Evolutionary conservation across 2,113 vertebrate species (phyloP).

Genomic region (Laterallus jamaicensis): DNA sequence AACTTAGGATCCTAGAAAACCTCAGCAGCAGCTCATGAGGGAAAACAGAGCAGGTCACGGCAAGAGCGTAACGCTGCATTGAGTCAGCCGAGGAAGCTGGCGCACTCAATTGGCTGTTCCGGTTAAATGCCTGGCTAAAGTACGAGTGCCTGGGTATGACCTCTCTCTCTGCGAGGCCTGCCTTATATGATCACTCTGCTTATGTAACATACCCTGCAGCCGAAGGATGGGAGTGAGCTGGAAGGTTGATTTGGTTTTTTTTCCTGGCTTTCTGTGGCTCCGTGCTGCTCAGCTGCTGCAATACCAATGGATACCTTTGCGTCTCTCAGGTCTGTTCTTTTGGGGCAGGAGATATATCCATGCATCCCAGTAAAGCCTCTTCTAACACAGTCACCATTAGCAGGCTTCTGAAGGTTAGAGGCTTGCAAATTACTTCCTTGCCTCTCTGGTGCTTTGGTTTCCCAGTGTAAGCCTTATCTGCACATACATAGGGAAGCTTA

Average conservation of each 20-base stretch:
- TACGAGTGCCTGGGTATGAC: neutral
- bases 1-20: neutral
- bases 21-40: neutral
- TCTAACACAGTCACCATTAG: neutral
- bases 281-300: neutral
- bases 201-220: neutral
- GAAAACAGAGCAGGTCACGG: neutral
- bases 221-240: neutral
- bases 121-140: neutral
- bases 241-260: neutral
- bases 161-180: neutral
- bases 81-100: neutral
- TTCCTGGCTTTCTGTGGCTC: neutral
- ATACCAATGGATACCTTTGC: fast-evolving
- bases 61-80: neutral
- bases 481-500: neutral
- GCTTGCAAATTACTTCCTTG: neutral
- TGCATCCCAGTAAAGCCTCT: neutral
- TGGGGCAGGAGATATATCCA: neutral
- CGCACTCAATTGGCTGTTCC: neutral
- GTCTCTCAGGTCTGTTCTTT: neutral
- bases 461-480: neutral
- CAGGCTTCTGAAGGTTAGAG: neutral
- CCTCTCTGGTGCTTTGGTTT: neutral
- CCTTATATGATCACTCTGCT: neutral